A percentile compares a stretch with the other conserved stretches of the same genome.
Evolutionary conservation across 2,113 vertebrate species (phyloP).

Genomic region (Pogona vitticeps): DNA sequence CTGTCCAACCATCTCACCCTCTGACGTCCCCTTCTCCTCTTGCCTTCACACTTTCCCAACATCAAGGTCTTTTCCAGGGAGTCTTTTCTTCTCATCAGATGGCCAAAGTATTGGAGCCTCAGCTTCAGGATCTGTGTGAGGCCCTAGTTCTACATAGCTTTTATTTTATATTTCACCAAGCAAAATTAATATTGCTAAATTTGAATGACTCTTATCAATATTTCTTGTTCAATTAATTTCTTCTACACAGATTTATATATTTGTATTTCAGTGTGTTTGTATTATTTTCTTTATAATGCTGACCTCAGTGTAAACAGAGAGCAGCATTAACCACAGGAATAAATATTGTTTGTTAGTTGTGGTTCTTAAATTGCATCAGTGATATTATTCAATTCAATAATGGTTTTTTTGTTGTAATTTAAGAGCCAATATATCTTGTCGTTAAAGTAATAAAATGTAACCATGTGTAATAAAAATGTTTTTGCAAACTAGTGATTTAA

Average conservation of each 20-base stretch:
- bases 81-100: too few relatives aligned
- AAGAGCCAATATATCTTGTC: conserved; percentile 58
- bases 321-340: conserved; percentile 43
- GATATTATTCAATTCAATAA: conserved; percentile 56
- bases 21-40: too few relatives aligned
- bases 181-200: conserved; percentile 33
- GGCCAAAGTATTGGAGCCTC: too few relatives aligned
- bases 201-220: conserved; percentile 21
- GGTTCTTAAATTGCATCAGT: conserved; percentile 42
- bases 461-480: conserved; percentile 42
- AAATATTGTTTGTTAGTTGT: conserved; percentile 58
- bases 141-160: background rate
- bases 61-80: too few relatives aligned
- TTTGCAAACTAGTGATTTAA: conserved; percentile 56
- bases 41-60: too few relatives aligned
- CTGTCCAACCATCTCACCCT: too few relatives aligned
- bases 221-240: conserved; percentile 41
- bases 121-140: background rate
- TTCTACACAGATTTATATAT: conserved; percentile 37
- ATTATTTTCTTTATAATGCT: conserved; percentile 55
- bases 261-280: conserved; percentile 31
- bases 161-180: conserved; percentile 27
- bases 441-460: conserved; percentile 57
- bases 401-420: conserved; percentile 58
- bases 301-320: conserved; percentile 30